Conservation (phyloP, 2,888 invertebrate genomes). For the Sussaba pulchella region DNA sequence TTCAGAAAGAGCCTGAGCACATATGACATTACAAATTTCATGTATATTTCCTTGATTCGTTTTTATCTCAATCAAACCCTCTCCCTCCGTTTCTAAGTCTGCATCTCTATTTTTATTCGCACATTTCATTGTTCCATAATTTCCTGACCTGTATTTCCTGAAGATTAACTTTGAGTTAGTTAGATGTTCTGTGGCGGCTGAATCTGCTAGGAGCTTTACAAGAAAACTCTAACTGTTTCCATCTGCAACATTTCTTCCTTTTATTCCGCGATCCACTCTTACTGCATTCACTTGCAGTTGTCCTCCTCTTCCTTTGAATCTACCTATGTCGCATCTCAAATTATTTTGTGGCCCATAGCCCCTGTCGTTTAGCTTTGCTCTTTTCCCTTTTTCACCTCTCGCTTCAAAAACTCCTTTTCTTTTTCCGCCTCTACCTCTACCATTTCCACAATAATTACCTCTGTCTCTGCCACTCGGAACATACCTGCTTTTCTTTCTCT, state of each 20-base stretch:
- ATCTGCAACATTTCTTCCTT: no score
- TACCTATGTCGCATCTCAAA: no score
- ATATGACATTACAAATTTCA: constrained; percentile 60
- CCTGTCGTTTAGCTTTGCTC: not conserved
- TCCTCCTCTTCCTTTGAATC: no score
- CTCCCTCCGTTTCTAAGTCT: constrained; percentile 67
- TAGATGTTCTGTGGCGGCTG: constrained; percentile 68
- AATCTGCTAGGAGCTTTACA: constrained; percentile 65
- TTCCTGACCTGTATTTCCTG: not conserved
- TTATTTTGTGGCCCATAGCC: no score
- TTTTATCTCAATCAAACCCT: constrained; percentile 28
- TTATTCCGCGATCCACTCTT: no score
- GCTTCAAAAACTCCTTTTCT: not conserved
- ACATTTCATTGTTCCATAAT: constrained; percentile 60
- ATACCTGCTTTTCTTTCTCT: no score
- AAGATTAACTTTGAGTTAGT: constrained; percentile 22
- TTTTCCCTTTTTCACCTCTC: not conserved
- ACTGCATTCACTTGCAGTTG: no score
- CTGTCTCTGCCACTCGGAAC: constrained; percentile 27
- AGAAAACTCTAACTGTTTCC: not conserved
- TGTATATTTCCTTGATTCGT: not conserved
- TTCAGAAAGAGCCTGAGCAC: constrained; percentile 67
- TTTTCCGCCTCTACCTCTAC: not conserved
- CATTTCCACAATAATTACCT: constrained; percentile 49
- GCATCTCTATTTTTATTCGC: constrained; percentile 68